Base-by-base conservation (phyloP, 2,113 vertebrate genomes). In the Alligator sinensis region DNA sequence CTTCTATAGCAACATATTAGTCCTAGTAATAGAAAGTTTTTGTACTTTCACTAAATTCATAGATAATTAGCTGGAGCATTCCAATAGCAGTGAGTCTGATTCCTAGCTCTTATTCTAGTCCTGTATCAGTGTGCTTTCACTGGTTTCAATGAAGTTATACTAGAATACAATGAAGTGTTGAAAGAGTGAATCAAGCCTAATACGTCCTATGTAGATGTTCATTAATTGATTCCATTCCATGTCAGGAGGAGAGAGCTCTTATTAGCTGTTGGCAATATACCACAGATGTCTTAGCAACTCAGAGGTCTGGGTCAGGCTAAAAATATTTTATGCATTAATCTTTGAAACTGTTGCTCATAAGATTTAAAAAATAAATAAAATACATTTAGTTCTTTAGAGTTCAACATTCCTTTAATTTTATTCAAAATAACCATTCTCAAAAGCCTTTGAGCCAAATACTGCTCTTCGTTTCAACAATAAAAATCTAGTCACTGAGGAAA, bases 161-260 rank as follows among this genome's bases (percentile, higher is more conserved):
- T 70, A 24, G n/a, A 94, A 78, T 66, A 91, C 93, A 87, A 72
- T 64, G 75, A 92, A 95, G 90, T 70, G 90, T 77, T 74, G 70
- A 80, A 84, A 54, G 89, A 83, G 78, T 84, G 21, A 89, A 62
- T 79, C 27, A 11, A 77, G 79, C 59, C 64, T 82, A 18, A 47
- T 47, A 74, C 17, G 15, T 47, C 13, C 27, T 54, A 19, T 62
- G 47, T 21, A 54, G 74, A 63, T 84, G 19, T 62, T 62, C 95
- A 4, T 83, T 62, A 19, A 10, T 8, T n/a, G 75, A 55, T 22
- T 47, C 34, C 34, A 47, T 24, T 74, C 47, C 19, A 34, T 21
- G 14, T 74, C 34, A 47, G 34, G 19, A 74, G 19, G 21, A 47
- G 70, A 34, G 30, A 4, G 34, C 18, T 34, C 17, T 82, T 14